Evolutionary conservation across 92 coral and sea anemone species (phyloP), one percentile per base, ranked within the genome.

Genomic region (Galaxea fascicularis): DNA sequence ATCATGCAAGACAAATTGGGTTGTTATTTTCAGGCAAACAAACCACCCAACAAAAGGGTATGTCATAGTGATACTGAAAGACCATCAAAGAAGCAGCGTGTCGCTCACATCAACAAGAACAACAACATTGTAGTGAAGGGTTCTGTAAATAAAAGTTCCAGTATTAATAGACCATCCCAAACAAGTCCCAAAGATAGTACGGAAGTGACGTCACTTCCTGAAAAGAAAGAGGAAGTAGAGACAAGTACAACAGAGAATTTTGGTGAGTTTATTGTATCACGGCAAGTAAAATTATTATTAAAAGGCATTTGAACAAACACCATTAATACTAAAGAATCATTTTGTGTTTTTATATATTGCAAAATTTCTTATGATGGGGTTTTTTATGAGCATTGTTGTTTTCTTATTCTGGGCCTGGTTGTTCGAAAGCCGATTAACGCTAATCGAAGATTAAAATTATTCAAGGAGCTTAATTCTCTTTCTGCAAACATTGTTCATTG

Each of bases 31-130:
- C 73, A 57, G 63, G 22, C 46, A 26, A 56, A 24, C 65, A 79
- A 60, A 15, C 82, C 74, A 87, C 54, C 69, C 20, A 54, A 66
- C 18, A 86, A 90, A 47, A 74, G 90, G 30, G 58, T 76, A 8
- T 71, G 79, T 60, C 66, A 82, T 4, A 89, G 66, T 73, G 90
- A 89, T 44, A 12, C 80, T 26, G 80, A 81, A 39, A 94, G 90
- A 0, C 88, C 85, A 9, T 87, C 90, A 28, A 97, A 97, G 91
- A 92, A 82, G 71, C 95, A 90, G 63, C 94, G 99, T 12, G 88
- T 97, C 46, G 88, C 99, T 46, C 98, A 90, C 27, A 51, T 78
- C 14, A 88, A 68, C 24, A 78, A 88, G 63, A 95, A 90, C 85
- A 92, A 95, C 82, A 86, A 91, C 45, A 82, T 49, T 70, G 63